Evolutionary conservation across 2,797 vertebrate species (phyloP).

Genomic region (Sebastes hubbsi): DNA sequence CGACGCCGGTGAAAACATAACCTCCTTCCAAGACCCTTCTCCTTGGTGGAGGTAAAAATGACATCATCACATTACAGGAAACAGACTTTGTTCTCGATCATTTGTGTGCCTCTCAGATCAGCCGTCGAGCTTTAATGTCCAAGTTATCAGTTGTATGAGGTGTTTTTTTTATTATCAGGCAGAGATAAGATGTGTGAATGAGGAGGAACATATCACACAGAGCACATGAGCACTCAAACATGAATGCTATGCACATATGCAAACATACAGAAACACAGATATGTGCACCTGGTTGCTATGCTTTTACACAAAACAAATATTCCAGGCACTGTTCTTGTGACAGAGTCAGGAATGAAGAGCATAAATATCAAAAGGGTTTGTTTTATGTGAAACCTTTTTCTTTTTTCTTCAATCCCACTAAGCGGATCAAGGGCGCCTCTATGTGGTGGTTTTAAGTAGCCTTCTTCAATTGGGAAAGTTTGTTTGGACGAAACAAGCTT

Average conservation of each 20-base stretch:
- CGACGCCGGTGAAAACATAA: too few species aligned
- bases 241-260: not conserved
- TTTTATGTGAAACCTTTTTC: not conserved
- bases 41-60: too few species aligned
- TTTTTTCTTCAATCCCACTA: not conserved
- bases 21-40: too few species aligned
- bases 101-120: not conserved
- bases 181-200: not conserved
- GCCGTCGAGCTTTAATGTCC: not conserved
- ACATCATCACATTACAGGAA: not conserved
- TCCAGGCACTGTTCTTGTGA: not conserved
- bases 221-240: not conserved
- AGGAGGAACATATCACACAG: not conserved
- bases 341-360: not conserved
- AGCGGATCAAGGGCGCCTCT: not conserved
- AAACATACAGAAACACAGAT: conserved; percentile 1
- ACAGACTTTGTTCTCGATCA: not conserved
- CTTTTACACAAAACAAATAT: not conserved
- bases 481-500: not conserved
- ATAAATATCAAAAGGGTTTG: not conserved
- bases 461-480: not conserved
- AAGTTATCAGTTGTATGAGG: not conserved
- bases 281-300: not conserved
- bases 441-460: not conserved
- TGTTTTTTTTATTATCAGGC: not conserved